Evolutionary conservation across 2,113 vertebrate genomes (phyloP).

Genomic region (Ciconia stormi): DNA sequence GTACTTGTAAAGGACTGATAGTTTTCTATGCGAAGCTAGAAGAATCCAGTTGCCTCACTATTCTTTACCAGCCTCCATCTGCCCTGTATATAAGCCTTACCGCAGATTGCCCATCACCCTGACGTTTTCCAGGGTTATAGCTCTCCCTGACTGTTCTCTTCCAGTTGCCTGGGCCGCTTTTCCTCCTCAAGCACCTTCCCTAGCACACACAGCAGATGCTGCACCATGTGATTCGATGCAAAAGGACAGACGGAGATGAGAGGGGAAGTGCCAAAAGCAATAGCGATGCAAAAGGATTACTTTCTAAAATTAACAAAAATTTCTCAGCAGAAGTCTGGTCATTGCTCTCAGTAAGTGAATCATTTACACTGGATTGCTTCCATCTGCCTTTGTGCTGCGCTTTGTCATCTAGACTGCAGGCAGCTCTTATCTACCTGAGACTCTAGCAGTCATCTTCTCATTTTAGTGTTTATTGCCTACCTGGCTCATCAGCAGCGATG

Average conservation of each 20-base stretch:
- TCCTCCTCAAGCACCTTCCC: neutral
- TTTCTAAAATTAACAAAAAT: neutral
- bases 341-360: neutral
- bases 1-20: neutral
- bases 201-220: neutral
- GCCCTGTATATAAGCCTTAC: neutral
- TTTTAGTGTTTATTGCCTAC: neutral
- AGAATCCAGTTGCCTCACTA: neutral
- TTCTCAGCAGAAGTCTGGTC: neutral
- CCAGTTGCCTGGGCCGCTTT: neutral
- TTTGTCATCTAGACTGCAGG: neutral
- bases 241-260: neutral
- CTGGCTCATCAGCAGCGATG: neutral
- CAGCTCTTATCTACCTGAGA: neutral
- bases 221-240: neutral
- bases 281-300: neutral
- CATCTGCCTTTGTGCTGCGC: neutral
- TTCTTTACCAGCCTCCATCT: neutral
- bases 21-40: neutral
- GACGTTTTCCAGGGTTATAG: neutral
- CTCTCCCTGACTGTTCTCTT: neutral
- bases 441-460: neutral
- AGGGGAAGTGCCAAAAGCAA: neutral
- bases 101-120: fast-evolving
- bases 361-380: neutral